These are phyloP conservation scores for Balanococcus diminutus DNA, from an alignment of 2,888 invertebrate species.

Conservation along the genomic window DNA sequence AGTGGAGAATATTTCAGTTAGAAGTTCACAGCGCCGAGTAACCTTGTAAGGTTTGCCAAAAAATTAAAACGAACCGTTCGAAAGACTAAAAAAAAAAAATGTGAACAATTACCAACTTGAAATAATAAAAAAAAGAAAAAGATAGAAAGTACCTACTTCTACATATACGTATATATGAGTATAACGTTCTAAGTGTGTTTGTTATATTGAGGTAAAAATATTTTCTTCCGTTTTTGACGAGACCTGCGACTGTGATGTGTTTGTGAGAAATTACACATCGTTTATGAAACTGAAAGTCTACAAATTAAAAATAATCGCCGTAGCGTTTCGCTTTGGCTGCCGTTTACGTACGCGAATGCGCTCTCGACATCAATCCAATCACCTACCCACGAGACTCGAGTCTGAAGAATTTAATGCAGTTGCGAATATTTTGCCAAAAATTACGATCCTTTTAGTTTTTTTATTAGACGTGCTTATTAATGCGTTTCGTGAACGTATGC, in stretches of 20 bases:
- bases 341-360: neutral
- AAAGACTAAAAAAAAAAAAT: neutral
- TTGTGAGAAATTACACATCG: neutral
- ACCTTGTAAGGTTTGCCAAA: neutral
- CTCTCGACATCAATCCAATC: neutral
- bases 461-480: neutral
- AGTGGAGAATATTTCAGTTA: slow-evolving; percentile 1
- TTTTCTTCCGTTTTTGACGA: neutral
- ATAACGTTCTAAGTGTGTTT: neutral
- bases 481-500: neutral
- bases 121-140: neutral
- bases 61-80: neutral
- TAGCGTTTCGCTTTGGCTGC: neutral
- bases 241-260: neutral
- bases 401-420: neutral
- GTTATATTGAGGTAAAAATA: neutral
- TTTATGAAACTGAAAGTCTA: neutral
- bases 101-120: neutral
- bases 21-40: slow-evolving; percentile 5
- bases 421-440: neutral
- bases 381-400: neutral
- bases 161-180: neutral
- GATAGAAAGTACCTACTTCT: neutral
- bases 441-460: neutral
- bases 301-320: slow-evolving; percentile 21